Percentiles rank a stretch among this genome's conserved stretches.
Evolutionary conservation across 2,113 vertebrate species (phyloP).

Genomic region (Meriones unguiculatus): DNA sequence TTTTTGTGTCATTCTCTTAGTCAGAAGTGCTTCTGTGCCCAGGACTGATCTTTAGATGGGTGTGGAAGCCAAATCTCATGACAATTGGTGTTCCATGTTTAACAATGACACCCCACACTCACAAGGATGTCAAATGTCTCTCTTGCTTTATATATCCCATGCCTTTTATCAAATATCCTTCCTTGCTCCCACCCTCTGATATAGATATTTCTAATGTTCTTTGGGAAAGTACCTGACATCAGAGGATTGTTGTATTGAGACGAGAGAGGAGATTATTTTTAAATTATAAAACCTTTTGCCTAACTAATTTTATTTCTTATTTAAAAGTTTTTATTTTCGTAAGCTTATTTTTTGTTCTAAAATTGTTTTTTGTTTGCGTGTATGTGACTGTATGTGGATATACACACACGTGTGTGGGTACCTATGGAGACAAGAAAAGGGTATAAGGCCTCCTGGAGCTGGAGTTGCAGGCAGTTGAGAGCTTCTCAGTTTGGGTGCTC

Average conservation of each 20-base stretch:
- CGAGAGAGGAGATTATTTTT: background rate
- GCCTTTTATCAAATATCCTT: background rate
- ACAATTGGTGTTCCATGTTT: background rate
- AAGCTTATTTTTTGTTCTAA: background rate
- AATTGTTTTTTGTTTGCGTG: background rate
- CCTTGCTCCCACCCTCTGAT: background rate
- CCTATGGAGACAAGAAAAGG: no score
- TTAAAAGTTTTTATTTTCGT: background rate
- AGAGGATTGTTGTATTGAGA: conserved; percentile 13
- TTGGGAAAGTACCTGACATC: conserved; percentile 14
- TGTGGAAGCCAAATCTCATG: background rate
- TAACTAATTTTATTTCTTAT: background rate
- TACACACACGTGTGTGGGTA: background rate
- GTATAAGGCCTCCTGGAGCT: background rate
- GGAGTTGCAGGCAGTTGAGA: background rate
- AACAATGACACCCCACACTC: background rate
- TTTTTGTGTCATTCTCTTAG: background rate
- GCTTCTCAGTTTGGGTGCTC: background rate
- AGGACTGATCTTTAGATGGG: background rate
- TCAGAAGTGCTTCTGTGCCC: background rate
- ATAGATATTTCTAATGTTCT: background rate
- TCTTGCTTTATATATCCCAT: background rate
- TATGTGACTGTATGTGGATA: no score
- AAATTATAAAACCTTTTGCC: background rate
- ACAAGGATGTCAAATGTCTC: background rate